Evolutionary conservation across 2,888 invertebrate species (phyloP), one percentile per base, ranked within the genome.

Genomic region (Agonopterix subpropinquella): DNA sequence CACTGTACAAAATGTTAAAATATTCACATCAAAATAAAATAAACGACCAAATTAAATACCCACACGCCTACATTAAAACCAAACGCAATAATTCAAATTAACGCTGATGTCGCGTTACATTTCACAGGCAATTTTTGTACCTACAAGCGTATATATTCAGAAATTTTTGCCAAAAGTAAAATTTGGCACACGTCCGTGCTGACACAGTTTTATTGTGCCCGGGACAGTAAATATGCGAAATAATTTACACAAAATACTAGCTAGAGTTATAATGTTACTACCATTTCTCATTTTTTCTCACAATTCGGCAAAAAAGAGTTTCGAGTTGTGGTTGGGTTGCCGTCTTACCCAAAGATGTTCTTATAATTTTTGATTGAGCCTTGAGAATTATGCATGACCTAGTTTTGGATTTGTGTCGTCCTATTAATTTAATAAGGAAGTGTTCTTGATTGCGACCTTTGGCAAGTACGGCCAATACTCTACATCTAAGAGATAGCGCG

Each of bases 201-300:
- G 53, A 53, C 53, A 49, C 48, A 47, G 41, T 43, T 54, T 50
- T 52, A 55, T 48, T 49, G 50, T 45, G 8, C 41, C 43, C 46
- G 47, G 49, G 53, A 53, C 53, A 50, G 57, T 53, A 53, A 55
- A 56, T 53, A 53, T 53, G 52, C 49, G 48, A 52, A 54, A 54
- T 52, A 52, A 54, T 58, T 58, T 49, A 47, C 47, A 44, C 47
- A 41, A 47, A 41, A 44, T 41, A 42, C 45, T 50, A 46, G 43
- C 48, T 37, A 8, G 13, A 37, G 37, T 37, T 9, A 11, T 9
- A 8, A 37, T 2, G 10, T 11, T 45, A 45, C 45, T 18, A 37
- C 36, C 5, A n/a, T 5, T 37, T 45, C 45, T 39, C 45, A 15
- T 15, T 39, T 41, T 41, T 11, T 11, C 41, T 11, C n/a, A 28